These are phyloP conservation scores for Thryonomys swinderianus DNA, from an alignment of 2,113 vertebrate genomes.

Conservation along the genomic window DNA sequence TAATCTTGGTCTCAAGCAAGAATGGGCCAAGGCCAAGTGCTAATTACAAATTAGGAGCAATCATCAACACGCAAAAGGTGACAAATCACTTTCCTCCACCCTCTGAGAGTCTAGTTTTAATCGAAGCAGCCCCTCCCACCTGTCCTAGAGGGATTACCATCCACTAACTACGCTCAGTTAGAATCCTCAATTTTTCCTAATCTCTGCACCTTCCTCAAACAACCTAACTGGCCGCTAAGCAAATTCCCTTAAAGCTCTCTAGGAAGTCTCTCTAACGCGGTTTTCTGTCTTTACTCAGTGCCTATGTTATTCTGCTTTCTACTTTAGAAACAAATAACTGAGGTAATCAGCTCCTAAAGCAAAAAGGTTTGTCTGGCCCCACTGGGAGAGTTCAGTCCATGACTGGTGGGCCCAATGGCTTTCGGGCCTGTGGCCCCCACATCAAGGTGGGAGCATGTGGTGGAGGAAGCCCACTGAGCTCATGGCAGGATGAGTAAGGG, in stretches of 20 bases:
- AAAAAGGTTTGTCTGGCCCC: neutral
- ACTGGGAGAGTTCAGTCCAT: neutral
- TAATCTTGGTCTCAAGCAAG: neutral
- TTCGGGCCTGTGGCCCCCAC: neutral
- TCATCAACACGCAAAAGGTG: neutral
- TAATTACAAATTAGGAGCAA: neutral
- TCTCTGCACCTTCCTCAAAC: neutral
- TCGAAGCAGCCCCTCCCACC: neutral
- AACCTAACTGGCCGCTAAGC: neutral
- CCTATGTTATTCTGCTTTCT: neutral
- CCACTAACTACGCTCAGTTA: neutral
- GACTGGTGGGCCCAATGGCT: neutral
- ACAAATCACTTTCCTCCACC: neutral
- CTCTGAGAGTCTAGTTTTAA: neutral
- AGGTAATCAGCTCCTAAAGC: neutral
- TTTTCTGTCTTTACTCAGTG: neutral
- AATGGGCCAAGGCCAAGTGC: neutral
- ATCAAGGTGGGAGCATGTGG: neutral
- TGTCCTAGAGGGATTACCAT: neutral
- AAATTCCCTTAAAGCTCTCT: neutral
- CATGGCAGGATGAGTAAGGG: neutral
- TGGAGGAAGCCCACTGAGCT: neutral
- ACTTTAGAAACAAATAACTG: no score
- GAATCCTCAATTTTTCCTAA: neutral
- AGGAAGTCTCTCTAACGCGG: neutral